These are phyloP conservation scores for Ostrea denselamellosa DNA, from an alignment of 1,140 invertebrate species.

Conservation along the genomic window DNA sequence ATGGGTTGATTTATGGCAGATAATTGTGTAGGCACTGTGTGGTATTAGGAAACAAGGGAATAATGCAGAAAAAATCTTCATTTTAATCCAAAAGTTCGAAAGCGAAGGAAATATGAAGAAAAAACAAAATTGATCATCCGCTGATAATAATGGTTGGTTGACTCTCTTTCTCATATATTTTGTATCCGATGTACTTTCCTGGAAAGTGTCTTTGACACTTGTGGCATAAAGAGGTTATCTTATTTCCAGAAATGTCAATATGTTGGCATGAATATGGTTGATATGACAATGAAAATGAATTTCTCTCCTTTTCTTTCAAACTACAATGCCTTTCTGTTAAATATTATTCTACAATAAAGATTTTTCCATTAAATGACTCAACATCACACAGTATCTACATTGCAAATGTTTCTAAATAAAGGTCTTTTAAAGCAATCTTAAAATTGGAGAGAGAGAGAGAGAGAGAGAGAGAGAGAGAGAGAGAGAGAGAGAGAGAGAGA, in stretches of 20 bases:
- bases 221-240: not conserved
- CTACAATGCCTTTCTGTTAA: too few relatives aligned
- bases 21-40: constrained; percentile 20
- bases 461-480: too few relatives aligned
- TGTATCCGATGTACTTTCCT: not conserved
- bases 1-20: constrained; percentile 26
- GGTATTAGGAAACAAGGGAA: constrained; percentile 3
- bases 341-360: too few relatives aligned
- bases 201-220: constrained; percentile 4
- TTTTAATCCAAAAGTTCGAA: not conserved
- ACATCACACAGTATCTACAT: too few relatives aligned
- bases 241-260: not conserved
- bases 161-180: not conserved
- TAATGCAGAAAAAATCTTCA: not conserved
- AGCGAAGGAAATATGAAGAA: constrained; percentile 1
- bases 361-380: too few relatives aligned
- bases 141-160: not conserved
- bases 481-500: too few relatives aligned
- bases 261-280: not conserved
- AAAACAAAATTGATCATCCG: not conserved
- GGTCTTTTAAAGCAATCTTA: too few relatives aligned
- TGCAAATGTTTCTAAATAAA: too few relatives aligned
- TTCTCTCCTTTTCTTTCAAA: too few relatives aligned
- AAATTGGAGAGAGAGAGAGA: too few relatives aligned
- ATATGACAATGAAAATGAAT: not conserved